A percentile compares a stretch with the other conserved stretches of the same genome.
phyloP scores from a whole-genome alignment of 2,888 invertebrate species.

The Aradus depressus region DNA sequence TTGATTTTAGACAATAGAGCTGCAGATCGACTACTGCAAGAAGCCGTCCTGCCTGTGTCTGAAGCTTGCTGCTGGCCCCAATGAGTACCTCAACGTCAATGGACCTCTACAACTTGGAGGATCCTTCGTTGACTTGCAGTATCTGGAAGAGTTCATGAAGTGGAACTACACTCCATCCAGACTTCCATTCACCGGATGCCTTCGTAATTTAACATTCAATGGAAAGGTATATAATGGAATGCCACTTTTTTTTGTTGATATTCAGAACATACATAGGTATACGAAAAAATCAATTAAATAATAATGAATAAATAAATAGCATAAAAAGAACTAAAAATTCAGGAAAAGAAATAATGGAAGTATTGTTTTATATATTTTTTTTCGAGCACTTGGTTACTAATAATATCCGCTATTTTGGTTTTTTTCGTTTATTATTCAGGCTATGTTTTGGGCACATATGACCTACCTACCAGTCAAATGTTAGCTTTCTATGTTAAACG shows the following conservation, averaged over 20 bases:
- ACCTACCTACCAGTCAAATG: no score
- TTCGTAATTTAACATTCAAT: slow-evolving; percentile 81
- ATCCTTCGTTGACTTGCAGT: slow-evolving; percentile 51
- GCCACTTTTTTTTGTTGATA: neutral
- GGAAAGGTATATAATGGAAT: slow-evolving; percentile 44
- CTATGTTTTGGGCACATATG: no score
- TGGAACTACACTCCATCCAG: slow-evolving; percentile 61
- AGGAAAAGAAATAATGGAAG: no score
- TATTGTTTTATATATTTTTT: no score
- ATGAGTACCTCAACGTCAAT: slow-evolving; percentile 66
- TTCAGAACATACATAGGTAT: neutral
- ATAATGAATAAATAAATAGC: no score
- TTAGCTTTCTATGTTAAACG: no score
- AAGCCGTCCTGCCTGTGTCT: slow-evolving; percentile 58
- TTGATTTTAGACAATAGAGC: slow-evolving; percentile 47
- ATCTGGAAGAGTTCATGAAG: slow-evolving; percentile 48
- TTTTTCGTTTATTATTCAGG: no score
- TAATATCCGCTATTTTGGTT: no score
- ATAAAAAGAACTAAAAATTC: no score
- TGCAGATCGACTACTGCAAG: slow-evolving; percentile 67
- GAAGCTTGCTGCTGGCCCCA: slow-evolving; percentile 55
- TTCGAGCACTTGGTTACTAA: no score
- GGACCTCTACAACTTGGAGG: slow-evolving; percentile 81
- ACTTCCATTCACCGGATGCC: slow-evolving; percentile 73
- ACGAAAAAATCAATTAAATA: no score